phyloP scores from a whole-genome alignment of 2,888 invertebrate genomes.

The Oegoconia quadripuncta region DNA sequence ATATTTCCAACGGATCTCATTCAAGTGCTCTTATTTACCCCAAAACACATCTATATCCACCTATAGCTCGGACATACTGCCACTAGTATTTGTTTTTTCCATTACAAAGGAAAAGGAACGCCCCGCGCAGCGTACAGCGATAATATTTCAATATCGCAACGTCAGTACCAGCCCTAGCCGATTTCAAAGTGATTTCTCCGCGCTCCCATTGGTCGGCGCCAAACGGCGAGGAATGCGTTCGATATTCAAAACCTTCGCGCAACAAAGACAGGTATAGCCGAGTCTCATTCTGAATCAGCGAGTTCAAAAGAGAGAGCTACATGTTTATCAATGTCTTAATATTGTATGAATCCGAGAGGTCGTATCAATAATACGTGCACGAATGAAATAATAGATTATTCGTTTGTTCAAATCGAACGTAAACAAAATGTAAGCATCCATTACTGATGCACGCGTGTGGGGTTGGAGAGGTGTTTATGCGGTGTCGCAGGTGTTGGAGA shows the following conservation, averaged over 20 bases:
- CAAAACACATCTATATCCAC: conserved; percentile 32
- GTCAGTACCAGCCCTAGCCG: conserved; percentile 52
- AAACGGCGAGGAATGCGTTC: conserved; percentile 36
- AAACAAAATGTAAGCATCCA: conserved; percentile 77
- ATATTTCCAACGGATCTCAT: conserved; percentile 55
- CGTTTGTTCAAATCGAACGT: conserved; percentile 77
- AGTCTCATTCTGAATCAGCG: background rate
- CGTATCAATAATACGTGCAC: conserved; percentile 77
- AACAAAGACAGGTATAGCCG: conserved; percentile 39
- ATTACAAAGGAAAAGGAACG: conserved; percentile 70
- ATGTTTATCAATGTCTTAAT: conserved; percentile 52
- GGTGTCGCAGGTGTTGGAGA: conserved; percentile 28
- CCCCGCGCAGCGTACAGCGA: conserved; percentile 57
- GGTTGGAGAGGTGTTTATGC: conserved; percentile 29
- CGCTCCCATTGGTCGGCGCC: conserved; percentile 51
- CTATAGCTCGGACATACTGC: conserved; percentile 33
- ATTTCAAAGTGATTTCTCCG: conserved; percentile 61
- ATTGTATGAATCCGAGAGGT: conserved; percentile 67
- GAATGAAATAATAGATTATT: conserved; percentile 80
- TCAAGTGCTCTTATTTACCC: conserved; percentile 67
- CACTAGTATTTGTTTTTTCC: conserved; percentile 74
- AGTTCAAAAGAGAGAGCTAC: conserved; percentile 41
- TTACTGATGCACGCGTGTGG: conserved; percentile 59
- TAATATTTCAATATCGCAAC: conserved; percentile 73
- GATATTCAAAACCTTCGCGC: conserved; percentile 41